Base-by-base conservation (phyloP, 2,888 invertebrate species). In the Halictus ligatus region DNA sequence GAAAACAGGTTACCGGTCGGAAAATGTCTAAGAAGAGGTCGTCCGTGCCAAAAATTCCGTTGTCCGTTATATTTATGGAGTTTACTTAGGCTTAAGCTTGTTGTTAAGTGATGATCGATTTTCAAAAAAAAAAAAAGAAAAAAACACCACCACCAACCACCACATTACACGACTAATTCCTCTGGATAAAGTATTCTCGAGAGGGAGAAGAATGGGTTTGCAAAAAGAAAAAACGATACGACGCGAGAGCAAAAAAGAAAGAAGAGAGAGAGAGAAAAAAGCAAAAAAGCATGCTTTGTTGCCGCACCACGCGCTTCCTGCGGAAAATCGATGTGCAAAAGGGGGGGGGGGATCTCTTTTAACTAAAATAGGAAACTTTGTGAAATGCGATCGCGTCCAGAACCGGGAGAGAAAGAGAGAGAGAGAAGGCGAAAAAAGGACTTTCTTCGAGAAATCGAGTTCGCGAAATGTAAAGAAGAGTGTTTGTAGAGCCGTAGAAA, bases 41-140 rank as follows among this genome's bases (percentile, higher is more conserved):
- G 87, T 89, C 80, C 87, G 84, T 89, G 81, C 84, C 82, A 84
- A 83, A 84, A 69, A 79, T 86, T 80, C 73, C 77, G 81, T 81
- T 87, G 64, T 83, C 64, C 83, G 86, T 86, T 83, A 80, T 83
- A 80, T 76, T 85, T 73, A 83, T 71, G 60, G 75, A 76, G 76
- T 86, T 91, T 90, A 78, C 73, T 86, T 91, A 90, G 90, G 60
- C 77, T 86, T 89, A 88, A 91, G 90, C 88, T 89, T 85, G 84
- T 82, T 82, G 67, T 91, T 86, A 78, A 86, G 81, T 58, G 82
- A 85, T 40, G 82, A 84, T 89, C 76, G 60, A 90, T 85, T 85
- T 78, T 58, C 81, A 78, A 35, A 35, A 35, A 35, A 76, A 78
- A 46, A 43, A 54, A 78, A 46, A 43, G 46, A 78, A 76, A 78